Conservation (phyloP, 35 echinoderm and acorn worm species). For the Lytechinus pictus region DNA sequence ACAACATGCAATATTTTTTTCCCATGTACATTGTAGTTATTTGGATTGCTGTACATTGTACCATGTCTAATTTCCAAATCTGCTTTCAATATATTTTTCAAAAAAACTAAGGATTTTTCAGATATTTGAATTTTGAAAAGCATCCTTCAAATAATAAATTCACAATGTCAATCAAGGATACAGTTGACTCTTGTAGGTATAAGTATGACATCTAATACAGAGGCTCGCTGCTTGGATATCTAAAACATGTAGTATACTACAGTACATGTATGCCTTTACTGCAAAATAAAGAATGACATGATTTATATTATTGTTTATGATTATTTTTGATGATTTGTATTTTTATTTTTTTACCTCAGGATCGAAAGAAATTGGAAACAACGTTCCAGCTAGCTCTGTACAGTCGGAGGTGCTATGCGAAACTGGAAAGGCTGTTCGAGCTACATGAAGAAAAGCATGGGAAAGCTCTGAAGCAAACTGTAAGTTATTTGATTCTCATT, state of each 20-base stretch:
- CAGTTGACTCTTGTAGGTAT: too few relatives aligned
- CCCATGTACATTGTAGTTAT: neutral
- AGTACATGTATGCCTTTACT: too few relatives aligned
- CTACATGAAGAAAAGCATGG: neutral
- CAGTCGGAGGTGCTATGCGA: constrained; percentile 6
- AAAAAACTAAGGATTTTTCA: too few relatives aligned
- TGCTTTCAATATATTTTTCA: too few relatives aligned
- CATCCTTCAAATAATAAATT: too few relatives aligned
- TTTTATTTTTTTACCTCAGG: neutral
- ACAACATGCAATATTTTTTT: neutral
- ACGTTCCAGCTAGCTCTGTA: constrained; percentile 7
- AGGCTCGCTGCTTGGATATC: too few relatives aligned
- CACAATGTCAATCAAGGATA: too few relatives aligned
- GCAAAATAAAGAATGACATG: neutral
- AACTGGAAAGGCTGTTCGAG: neutral
- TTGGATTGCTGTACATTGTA: neutral
- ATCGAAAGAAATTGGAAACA: constrained; percentile 31
- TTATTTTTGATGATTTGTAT: neutral
- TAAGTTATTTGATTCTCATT: neutral
- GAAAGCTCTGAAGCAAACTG: constrained; percentile 27
- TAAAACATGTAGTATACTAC: too few relatives aligned
- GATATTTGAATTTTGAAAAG: too few relatives aligned
- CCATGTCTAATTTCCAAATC: neutral
- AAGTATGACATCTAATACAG: too few relatives aligned
- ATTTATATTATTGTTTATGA: neutral